Evolutionary conservation across 2,797 vertebrate species (phyloP), one percentile per base, ranked within the genome.

Genomic region (Esox lucius): DNA sequence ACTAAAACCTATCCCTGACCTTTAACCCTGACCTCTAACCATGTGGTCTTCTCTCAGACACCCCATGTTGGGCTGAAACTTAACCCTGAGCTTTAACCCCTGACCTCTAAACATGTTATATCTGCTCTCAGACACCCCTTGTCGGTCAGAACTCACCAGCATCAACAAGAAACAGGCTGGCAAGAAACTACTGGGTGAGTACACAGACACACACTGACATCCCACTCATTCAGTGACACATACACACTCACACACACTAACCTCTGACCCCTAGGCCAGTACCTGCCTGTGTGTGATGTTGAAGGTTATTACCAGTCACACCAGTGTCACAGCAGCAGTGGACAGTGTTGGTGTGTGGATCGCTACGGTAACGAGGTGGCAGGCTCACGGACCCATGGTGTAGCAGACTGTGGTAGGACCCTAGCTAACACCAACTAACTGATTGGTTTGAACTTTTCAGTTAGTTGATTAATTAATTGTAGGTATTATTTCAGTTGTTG

Each of bases 261-360:
- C 15, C 17, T 16, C 28, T 33, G 1, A 68, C 17, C 66, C 4
- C 66, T 42, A 93, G 92, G 93, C 56, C 91, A 94, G 64, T 97
- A 96, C 75, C 75, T 96, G 78, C 97, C 97, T 0, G 93, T 95
- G 74, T 98, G 97, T 78, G 96, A 97, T 51, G 94, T 94, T 48
- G 93, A 94, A 0, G 97, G 97, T 1, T 93, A 95, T 85, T 98
- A 96, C 53, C 77, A 87, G 24, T 93, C 96, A 68, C 94, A 94
- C 62, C 97, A 98, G 86, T 98, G 96, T 85, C 95, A 97, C 77
- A 81, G 90, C 78, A 90, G 89, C 89, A 95, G 90, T 0, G 96
- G 95, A 0, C 94, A 96, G 86, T 98, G 97, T 66, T 98, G 97
- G 97, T 98, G 97, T n/a, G 96, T 96, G 81, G 95, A 98, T 86